These are phyloP conservation scores for Beaufortia kweichowensis DNA, from an alignment of 2,113 vertebrate genomes.

Conservation along the genomic window DNA sequence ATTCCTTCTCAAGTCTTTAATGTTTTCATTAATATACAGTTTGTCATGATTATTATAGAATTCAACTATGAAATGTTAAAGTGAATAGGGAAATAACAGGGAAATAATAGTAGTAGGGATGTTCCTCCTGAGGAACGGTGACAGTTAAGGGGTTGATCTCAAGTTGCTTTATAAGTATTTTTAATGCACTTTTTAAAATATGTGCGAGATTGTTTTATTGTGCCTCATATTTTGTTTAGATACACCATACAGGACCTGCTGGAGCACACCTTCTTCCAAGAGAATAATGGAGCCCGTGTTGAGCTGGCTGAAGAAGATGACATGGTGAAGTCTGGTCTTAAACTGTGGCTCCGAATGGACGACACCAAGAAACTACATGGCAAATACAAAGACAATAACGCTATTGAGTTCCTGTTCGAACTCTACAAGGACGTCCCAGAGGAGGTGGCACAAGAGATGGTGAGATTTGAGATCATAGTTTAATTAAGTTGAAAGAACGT, in stretches of 20 bases:
- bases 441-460: constrained; percentile 97
- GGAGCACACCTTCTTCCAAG: constrained; percentile 91
- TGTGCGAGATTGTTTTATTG: neutral
- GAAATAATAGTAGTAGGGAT: no score
- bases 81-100: no score
- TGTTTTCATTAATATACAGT: no score
- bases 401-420: constrained; percentile 94
- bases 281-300: constrained; percentile 86
- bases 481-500: no score
- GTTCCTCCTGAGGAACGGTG: no score
- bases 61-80: no score
- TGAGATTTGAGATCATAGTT: constrained; percentile 56
- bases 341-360: constrained; percentile 93
- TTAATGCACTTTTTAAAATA: no score
- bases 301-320: constrained; percentile 92
- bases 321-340: constrained; percentile 79
- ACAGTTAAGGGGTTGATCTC: no score
- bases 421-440: constrained; percentile 91
- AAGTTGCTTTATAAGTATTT: no score
- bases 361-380: constrained; percentile 85
- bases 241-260: constrained; percentile 94
- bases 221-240: constrained; percentile 62
- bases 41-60: no score
- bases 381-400: constrained; percentile 93
- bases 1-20: no score